A percentile compares a stretch with the other conserved stretches of the same genome.
phyloP scores from a whole-genome alignment of 1,140 invertebrate species.

The Zophobas atratus region DNA sequence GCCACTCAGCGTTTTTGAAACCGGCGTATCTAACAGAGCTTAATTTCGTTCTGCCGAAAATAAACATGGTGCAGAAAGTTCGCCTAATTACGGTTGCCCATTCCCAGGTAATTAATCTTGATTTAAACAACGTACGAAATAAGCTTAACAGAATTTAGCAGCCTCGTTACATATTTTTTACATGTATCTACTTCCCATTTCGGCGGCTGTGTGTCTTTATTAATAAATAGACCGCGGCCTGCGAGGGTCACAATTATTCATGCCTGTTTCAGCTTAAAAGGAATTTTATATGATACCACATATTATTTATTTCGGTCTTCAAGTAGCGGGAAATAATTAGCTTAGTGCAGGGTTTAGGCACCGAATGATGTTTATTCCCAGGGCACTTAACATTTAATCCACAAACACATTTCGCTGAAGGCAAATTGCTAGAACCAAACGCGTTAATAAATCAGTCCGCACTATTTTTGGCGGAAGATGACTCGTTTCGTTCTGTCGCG shows the following conservation, averaged over 20 bases:
- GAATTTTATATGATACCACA: conserved; percentile 38
- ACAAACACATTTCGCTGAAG: conserved; percentile 18
- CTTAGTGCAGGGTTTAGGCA: conserved; percentile 17
- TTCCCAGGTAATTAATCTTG: conserved; percentile 34
- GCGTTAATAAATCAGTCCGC: conserved; percentile 7
- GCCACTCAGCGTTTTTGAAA: background rate
- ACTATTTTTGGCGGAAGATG: background rate
- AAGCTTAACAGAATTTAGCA: conserved; percentile 4
- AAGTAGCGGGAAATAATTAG: conserved; percentile 32
- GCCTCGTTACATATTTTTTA: background rate
- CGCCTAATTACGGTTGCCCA: conserved; percentile 11
- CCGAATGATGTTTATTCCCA: conserved; percentile 34
- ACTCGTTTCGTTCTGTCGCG: too few relatives aligned
- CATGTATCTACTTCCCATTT: background rate
- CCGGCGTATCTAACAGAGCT: background rate
- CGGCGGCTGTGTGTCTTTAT: too few relatives aligned
- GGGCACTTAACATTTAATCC: conserved; percentile 29
- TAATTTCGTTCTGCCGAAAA: conserved; percentile 23
- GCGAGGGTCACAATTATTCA: conserved; percentile 17
- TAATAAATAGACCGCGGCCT: background rate
- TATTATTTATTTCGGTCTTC: conserved; percentile 36
- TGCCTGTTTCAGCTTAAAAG: conserved; percentile 12
- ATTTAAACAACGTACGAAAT: conserved; percentile 28
- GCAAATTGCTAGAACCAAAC: conserved; percentile 15
- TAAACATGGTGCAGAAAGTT: conserved; percentile 15